Base-by-base conservation (phyloP, 1,140 invertebrate species). In the Chionoecetes opilio region DNA sequence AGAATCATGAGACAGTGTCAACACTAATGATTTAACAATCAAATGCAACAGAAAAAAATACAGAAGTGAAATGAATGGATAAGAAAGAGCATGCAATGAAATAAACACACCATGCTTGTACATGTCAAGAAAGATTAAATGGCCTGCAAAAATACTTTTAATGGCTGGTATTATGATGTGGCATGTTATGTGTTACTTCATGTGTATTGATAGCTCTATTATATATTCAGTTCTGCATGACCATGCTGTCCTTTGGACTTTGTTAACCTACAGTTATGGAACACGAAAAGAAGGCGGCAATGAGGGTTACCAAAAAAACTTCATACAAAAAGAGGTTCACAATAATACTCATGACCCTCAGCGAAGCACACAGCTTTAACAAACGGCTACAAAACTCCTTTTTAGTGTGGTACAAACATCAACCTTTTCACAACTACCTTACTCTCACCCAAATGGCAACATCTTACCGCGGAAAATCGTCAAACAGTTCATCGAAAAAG, bases 381-480 rank as follows among this genome's bases (percentile, higher is more conserved):
- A 75, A 17, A n/a, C 21, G 63, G 63, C n/a, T 75, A 75, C 6
- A 6, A n/a, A 26, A 11, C 21, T n/a, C 21, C 8, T n/a, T 63
- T 75, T 75, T n/a, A 75, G 63, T 75, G 21, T 21, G 63, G n/a
- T 5, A 63, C 2, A 63, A 21, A 26, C 2, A 21, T 6, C 53
- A 63, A 2, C 26, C 21, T 14, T 8, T 63, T 63, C 53, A 75
- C 63, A 75, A 2, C 21, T 26, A n/a, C 21, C 11, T 75, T n/a
- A 75, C 63, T 75, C 63, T n/a, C 63, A 26, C 87, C 82, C 29
- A 35, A 29, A 31, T 46, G 29, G 26, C 35, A 75, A 89, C 14
- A 29, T 38, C 94, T 95, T 95, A 97, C 89, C 97, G 97, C 38
- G 97, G 92, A 92, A 96, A 96, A 92, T 95, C 94, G 88, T 96